Percentiles rank a stretch among this genome's conserved stretches.
These are phyloP conservation scores for Teleiodes luculella DNA, from an alignment of 2,888 invertebrate genomes.

Conservation along the genomic window DNA sequence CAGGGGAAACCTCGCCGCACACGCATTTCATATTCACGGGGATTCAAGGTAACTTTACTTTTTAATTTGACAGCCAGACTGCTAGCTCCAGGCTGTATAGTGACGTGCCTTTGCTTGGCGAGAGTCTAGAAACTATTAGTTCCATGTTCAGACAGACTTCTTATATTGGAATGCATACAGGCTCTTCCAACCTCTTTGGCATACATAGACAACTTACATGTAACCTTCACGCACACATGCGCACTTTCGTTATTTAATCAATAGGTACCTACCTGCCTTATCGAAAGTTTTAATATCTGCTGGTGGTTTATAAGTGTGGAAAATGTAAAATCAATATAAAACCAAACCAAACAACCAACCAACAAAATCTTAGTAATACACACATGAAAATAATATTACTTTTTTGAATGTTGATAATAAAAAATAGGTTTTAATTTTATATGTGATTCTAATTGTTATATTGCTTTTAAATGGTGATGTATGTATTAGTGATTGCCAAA, in stretches of 20 bases:
- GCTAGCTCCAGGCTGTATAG: neutral
- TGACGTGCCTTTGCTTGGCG: neutral
- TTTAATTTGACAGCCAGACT: neutral
- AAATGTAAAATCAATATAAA: neutral
- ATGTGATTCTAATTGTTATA: no score
- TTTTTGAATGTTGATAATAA: no score
- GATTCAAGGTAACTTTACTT: slow-evolving; percentile 26
- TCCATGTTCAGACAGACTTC: neutral
- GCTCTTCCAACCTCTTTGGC: no score
- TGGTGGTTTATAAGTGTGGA: no score
- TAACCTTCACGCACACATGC: neutral
- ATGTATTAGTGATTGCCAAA: neutral
- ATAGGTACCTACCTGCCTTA: neutral
- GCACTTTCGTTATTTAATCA: neutral
- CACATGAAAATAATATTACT: no score
- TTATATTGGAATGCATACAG: no score
- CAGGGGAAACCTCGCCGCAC: slow-evolving; percentile 32
- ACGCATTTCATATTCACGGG: slow-evolving; percentile 31
- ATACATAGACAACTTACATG: no score
- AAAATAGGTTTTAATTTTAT: no score
- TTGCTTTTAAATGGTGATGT: neutral
- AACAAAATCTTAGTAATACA: neutral
- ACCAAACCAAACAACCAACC: no score
- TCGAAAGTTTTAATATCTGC: no score
- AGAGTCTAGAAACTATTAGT: neutral